Percentiles rank a stretch among this genome's conserved stretches.
Evolutionary conservation across 2,113 vertebrate genomes (phyloP).

Genomic region (Campylorhamphus procurvoides): DNA sequence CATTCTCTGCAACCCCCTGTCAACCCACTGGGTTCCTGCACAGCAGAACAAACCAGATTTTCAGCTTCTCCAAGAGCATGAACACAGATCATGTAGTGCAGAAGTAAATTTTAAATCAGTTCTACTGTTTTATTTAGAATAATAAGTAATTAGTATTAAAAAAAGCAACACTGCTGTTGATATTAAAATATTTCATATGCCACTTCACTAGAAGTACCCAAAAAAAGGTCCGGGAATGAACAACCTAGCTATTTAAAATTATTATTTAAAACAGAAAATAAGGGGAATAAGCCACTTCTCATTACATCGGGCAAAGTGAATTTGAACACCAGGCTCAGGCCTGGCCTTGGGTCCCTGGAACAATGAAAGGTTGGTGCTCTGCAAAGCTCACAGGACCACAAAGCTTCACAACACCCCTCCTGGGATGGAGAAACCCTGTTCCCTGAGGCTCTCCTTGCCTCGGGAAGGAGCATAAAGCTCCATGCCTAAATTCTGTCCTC

Average conservation of each 20-base stretch:
- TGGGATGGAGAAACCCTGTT: background rate
- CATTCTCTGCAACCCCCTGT: background rate
- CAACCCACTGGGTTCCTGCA: background rate
- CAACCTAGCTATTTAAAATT: background rate
- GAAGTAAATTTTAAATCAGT: background rate
- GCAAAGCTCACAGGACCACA: rapidly evolving
- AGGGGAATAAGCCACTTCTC: background rate
- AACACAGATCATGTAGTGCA: rapidly evolving
- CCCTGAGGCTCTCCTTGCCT: background rate
- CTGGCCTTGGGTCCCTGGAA: background rate
- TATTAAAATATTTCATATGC: background rate
- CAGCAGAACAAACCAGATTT: background rate
- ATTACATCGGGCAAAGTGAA: background rate
- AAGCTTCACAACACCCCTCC: background rate
- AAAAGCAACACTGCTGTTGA: background rate
- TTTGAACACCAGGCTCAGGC: background rate
- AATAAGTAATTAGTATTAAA: background rate
- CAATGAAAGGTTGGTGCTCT: rapidly evolving
- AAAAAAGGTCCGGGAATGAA: background rate
- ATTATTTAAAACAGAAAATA: background rate
- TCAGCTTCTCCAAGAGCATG: background rate
- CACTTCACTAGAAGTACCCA: background rate
- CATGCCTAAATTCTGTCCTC: background rate
- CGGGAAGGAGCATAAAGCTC: background rate
- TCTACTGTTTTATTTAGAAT: background rate